These are phyloP conservation scores for Rhinolophus ferrumequinum DNA, from an alignment of 2,113 vertebrate genomes.

Conservation along the genomic window DNA sequence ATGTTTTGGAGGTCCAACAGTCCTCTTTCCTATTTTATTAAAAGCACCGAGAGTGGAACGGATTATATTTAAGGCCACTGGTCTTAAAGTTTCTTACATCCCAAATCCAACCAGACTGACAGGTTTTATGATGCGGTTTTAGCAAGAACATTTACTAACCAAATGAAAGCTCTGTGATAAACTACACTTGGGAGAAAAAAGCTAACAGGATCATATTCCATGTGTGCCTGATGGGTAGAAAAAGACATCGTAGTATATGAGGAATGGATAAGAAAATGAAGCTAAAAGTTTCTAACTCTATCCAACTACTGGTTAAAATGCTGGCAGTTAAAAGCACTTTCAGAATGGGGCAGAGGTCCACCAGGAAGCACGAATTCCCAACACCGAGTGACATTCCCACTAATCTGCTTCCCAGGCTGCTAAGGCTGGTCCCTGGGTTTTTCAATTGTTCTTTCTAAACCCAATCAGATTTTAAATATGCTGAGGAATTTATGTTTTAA, in stretches of 20 bases:
- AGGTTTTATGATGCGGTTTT: not conserved
- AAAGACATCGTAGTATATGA: conserved; percentile 38
- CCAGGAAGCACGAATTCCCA: not conserved
- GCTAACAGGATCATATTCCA: conserved; percentile 55
- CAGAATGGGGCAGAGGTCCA: not conserved
- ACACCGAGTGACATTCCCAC: rapidly evolving
- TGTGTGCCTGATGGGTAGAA: conserved; percentile 27
- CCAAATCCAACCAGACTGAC: conserved; percentile 2
- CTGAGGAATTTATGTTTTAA: conserved; percentile 6
- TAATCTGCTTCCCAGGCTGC: not conserved
- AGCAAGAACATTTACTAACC: conserved; percentile 40
- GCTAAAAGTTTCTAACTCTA: not conserved
- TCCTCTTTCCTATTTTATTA: not conserved
- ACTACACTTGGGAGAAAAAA: conserved; percentile 22
- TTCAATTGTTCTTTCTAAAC: not conserved
- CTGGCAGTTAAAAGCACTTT: not conserved
- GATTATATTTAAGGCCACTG: conserved; percentile 15
- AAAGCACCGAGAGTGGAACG: not conserved
- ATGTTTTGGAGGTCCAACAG: not conserved
- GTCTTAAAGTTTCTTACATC: not conserved
- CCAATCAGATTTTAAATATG: not conserved
- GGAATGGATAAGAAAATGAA: conserved; percentile 10
- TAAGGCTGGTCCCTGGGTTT: not conserved
- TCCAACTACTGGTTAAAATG: conserved; percentile 13
- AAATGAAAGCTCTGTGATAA: conserved; percentile 34